Percentiles rank a stretch among this genome's conserved stretches.
These are phyloP conservation scores for Dinoponera quadriceps DNA, from an alignment of 1,140 invertebrate genomes.

Conservation along the genomic window DNA sequence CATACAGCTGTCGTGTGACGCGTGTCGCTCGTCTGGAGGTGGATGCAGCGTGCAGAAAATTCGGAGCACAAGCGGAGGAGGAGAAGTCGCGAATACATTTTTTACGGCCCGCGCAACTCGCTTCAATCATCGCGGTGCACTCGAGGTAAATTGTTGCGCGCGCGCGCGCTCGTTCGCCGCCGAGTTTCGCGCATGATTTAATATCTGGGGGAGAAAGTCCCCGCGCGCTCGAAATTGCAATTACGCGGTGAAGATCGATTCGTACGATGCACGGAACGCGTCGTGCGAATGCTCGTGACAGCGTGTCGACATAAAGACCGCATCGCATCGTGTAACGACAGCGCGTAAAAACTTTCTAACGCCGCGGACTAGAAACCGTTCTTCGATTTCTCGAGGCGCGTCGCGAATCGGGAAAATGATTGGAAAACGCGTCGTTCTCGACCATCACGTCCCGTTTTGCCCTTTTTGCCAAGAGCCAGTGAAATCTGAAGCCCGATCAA, in stretches of 20 bases:
- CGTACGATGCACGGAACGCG: constrained; percentile 11
- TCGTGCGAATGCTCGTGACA: constrained; percentile 43
- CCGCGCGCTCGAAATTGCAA: constrained; percentile 27
- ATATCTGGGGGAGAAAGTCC: constrained; percentile 34
- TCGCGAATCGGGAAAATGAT: constrained; percentile 4
- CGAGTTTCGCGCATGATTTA: constrained; percentile 22
- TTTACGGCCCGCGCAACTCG: background rate
- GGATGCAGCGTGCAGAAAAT: background rate
- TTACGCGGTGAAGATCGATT: constrained; percentile 29
- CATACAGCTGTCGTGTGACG: background rate
- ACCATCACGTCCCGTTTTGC: background rate
- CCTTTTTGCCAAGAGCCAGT: background rate
- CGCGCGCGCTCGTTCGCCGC: background rate
- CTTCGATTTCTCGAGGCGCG: constrained; percentile 15
- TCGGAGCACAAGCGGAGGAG: background rate
- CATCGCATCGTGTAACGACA: constrained; percentile 1
- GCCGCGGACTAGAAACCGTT: constrained; percentile 21
- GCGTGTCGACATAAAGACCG: constrained; percentile 34
- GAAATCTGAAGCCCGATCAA: background rate
- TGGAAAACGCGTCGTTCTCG: background rate
- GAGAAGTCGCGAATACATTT: background rate
- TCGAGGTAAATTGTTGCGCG: background rate
- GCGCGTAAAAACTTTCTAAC: constrained; percentile 40
- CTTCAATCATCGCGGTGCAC: background rate
- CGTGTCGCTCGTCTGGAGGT: background rate